Conservation (phyloP, 2,888 invertebrate genomes). For the Euclidia mi region DNA sequence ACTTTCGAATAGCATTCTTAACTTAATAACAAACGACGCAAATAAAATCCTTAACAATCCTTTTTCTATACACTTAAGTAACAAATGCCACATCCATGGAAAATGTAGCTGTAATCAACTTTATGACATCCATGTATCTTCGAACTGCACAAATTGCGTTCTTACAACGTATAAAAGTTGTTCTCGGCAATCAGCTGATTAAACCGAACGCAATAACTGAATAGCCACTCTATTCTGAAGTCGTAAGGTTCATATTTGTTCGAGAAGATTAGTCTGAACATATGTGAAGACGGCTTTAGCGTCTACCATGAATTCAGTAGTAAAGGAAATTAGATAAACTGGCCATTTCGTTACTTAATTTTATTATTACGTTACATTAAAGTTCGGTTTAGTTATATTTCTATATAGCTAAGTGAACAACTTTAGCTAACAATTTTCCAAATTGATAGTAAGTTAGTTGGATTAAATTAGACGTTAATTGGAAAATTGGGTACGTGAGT, state of each 20-base stretch:
- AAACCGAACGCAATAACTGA: conserved; percentile 36
- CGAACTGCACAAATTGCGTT: conserved; percentile 73
- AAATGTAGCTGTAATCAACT: conserved; percentile 51
- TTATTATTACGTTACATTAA: conserved; percentile 34
- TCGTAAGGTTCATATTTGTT: conserved; percentile 31
- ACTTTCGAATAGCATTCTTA: conserved; percentile 4
- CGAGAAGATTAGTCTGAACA: conserved; percentile 18
- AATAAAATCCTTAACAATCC: conserved; percentile 14
- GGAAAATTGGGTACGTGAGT: conserved; percentile 22
- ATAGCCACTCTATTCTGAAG: conserved; percentile 21
- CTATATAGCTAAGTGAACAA: conserved; percentile 33
- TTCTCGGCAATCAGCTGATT: conserved; percentile 60
- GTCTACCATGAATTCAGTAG: conserved; percentile 51
- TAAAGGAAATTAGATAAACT: conserved; percentile 53
- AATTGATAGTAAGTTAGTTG: conserved; percentile 11
- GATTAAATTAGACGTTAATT: conserved; percentile 21
- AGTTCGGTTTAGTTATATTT: conserved; percentile 40
- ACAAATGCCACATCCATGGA: conserved; percentile 46
- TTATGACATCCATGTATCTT: conserved; percentile 58
- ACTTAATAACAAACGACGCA: conserved; percentile 11
- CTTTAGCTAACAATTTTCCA: conserved; percentile 12
- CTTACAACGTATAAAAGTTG: conserved; percentile 79
- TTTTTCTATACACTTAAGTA: conserved; percentile 17
- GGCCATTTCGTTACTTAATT: conserved; percentile 48
- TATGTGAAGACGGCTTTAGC: conserved; percentile 52